A percentile compares a stretch with the other conserved stretches of the same genome.
phyloP scores from a whole-genome alignment of 2,797 vertebrate genomes.

The Chelon auratus region DNA sequence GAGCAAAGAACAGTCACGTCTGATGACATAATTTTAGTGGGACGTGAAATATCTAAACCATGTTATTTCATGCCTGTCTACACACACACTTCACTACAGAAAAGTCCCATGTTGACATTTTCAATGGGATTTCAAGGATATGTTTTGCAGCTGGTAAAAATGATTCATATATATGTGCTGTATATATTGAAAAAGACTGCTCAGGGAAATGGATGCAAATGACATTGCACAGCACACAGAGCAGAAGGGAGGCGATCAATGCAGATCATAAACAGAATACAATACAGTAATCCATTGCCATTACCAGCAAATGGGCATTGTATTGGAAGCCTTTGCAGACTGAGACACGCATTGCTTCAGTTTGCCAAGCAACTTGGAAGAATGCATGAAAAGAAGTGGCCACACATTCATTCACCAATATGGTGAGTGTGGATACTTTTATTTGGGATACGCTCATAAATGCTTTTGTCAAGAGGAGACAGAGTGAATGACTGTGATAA shows the following conservation, averaged over 20 bases:
- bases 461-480: conserved; percentile 22
- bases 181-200: conserved; percentile 56
- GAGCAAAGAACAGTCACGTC: conserved; percentile 66
- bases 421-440: conserved; percentile 11
- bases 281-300: conserved; percentile 82
- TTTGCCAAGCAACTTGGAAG: conserved; percentile 59
- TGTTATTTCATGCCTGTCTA: conserved; percentile 81
- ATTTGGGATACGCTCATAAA: conserved; percentile 10
- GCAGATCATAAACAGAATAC: conserved; percentile 83
- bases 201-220: conserved; percentile 72
- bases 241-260: conserved; percentile 76
- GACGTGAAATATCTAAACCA: conserved; percentile 77
- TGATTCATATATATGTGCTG: conserved; percentile 42
- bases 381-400: conserved; percentile 29
- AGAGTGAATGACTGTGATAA: not conserved
- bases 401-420: conserved; percentile 27
- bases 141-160: conserved; percentile 67
- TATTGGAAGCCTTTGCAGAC: conserved; percentile 64
- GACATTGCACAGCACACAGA: conserved; percentile 67
- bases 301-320: conserved; percentile 78
- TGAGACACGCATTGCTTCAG: conserved; percentile 58
- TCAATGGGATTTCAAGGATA: conserved; percentile 69
- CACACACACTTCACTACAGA: conserved; percentile 57
- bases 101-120: conserved; percentile 65
- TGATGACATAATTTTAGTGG: conserved; percentile 75